These are phyloP conservation scores for Drosophila conformis DNA, from an alignment of 2,888 invertebrate genomes.

Conservation along the genomic window DNA sequence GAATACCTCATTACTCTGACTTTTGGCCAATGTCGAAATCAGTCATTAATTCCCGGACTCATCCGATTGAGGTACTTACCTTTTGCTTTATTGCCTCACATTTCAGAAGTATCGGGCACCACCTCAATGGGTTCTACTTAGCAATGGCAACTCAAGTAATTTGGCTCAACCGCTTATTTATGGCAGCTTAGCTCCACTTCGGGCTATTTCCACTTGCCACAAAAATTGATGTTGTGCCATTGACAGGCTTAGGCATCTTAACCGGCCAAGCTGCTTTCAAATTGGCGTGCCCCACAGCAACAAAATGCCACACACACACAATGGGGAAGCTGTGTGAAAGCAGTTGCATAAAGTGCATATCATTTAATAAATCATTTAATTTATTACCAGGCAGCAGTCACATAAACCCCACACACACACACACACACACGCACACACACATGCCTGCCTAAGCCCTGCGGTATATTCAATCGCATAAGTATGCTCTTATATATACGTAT, in stretches of 20 bases:
- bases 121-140: constrained; percentile 9
- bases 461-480: neutral
- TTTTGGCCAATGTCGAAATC: neutral
- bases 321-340: neutral
- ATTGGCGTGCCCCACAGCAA: constrained; percentile 5
- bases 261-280: neutral
- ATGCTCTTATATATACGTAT: no score
- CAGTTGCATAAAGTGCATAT: constrained; percentile 63
- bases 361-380: constrained; percentile 77
- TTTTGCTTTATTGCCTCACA: constrained; percentile 17
- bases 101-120: neutral
- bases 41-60: neutral
- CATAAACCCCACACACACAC: constrained; percentile 2
- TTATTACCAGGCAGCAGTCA: constrained; percentile 51
- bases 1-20: constrained; percentile 7
- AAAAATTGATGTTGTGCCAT: constrained; percentile 63
- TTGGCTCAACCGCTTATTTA: constrained; percentile 64
- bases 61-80: constrained; percentile 27
- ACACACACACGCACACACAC: neutral
- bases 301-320: constrained; percentile 21
- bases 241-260: constrained; percentile 51
- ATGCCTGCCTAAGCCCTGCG: neutral
- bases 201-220: constrained; percentile 31
- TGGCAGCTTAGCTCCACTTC: constrained; percentile 53
- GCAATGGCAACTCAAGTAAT: constrained; percentile 37